A percentile compares a stretch with the other conserved stretches of the same genome.
Conservation (phyloP, 2,113 vertebrate species). For the Antechinus flavipes region DNA sequence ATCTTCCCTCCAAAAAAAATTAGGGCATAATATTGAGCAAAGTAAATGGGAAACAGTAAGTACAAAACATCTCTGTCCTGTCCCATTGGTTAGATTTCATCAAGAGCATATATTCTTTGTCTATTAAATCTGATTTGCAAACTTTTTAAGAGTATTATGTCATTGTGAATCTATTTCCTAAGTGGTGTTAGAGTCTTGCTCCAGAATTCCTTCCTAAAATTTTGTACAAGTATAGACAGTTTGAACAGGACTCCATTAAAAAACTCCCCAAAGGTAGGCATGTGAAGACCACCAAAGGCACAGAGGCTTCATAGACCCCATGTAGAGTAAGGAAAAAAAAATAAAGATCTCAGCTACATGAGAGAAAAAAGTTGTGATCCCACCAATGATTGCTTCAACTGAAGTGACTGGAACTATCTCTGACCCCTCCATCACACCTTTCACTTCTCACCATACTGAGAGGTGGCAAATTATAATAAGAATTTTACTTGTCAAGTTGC, state of each 20-base stretch:
- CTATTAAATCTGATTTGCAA: slow-evolving; percentile 27
- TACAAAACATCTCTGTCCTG: not conserved
- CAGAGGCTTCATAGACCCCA: not conserved
- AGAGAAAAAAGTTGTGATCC: not conserved
- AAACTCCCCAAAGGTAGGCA: not conserved
- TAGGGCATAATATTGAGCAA: not conserved
- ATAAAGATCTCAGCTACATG: not conserved
- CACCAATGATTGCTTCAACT: not conserved
- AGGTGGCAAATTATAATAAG: slow-evolving; percentile 50
- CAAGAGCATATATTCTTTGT: not conserved
- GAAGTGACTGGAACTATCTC: not conserved
- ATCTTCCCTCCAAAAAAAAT: not conserved
- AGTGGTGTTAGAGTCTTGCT: slow-evolving; percentile 18
- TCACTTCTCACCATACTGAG: slow-evolving; percentile 50
- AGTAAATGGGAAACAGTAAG: not conserved
- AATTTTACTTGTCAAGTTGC: slow-evolving; percentile 55
- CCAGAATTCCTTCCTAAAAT: slow-evolving; percentile 19
- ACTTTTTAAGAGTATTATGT: not conserved
- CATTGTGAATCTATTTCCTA: slow-evolving; percentile 16
- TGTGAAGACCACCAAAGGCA: not conserved
- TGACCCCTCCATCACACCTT: slow-evolving; percentile 54
- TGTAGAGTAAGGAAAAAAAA: not conserved
- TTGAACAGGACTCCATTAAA: slow-evolving; percentile 17
- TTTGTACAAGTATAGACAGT: not conserved
- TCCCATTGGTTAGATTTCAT: not conserved